Percentiles rank a stretch among this genome's conserved stretches.
phyloP scores from a whole-genome alignment of 2,888 invertebrate species.

The Criorhina ranunculi region DNA sequence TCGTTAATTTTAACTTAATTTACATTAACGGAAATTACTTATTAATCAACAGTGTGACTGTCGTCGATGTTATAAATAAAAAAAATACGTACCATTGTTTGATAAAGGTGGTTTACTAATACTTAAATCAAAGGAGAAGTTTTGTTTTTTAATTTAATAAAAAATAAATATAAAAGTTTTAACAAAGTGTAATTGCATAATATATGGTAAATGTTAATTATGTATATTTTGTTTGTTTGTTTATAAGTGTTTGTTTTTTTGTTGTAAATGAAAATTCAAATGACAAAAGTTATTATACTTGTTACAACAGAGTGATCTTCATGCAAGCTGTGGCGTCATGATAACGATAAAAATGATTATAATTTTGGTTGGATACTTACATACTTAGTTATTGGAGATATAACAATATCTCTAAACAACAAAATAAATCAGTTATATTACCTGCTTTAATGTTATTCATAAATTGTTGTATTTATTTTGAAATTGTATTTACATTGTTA shows the following conservation, averaged over 20 bases:
- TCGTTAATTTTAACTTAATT: slow-evolving; percentile 53
- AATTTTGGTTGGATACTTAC: slow-evolving; percentile 33
- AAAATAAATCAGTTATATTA: slow-evolving; percentile 7
- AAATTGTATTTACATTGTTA: background rate
- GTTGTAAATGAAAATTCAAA: background rate
- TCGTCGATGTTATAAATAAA: slow-evolving; percentile 12
- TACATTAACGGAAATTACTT: slow-evolving; percentile 49
- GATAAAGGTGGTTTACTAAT: background rate
- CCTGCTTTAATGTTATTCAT: slow-evolving; percentile 3
- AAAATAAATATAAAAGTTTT: slow-evolving; percentile 7
- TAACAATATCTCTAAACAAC: slow-evolving; percentile 14
- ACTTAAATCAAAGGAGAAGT: background rate
- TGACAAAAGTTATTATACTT: background rate
- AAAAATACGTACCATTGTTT: slow-evolving; percentile 24
- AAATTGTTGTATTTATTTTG: background rate
- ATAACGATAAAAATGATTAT: slow-evolving; percentile 23
- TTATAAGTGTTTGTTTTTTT: background rate
- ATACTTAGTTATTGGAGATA: background rate
- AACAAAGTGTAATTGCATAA: slow-evolving; percentile 42
- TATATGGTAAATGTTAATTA: slow-evolving; percentile 55
- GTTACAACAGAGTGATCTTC: slow-evolving; percentile 22
- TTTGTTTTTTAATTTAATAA: background rate
- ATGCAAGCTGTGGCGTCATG: slow-evolving; percentile 10
- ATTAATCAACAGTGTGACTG: slow-evolving; percentile 37
- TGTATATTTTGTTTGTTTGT: too few relatives aligned